Base-by-base conservation (phyloP, 2,888 invertebrate species). In the Sacculina carcini region DNA sequence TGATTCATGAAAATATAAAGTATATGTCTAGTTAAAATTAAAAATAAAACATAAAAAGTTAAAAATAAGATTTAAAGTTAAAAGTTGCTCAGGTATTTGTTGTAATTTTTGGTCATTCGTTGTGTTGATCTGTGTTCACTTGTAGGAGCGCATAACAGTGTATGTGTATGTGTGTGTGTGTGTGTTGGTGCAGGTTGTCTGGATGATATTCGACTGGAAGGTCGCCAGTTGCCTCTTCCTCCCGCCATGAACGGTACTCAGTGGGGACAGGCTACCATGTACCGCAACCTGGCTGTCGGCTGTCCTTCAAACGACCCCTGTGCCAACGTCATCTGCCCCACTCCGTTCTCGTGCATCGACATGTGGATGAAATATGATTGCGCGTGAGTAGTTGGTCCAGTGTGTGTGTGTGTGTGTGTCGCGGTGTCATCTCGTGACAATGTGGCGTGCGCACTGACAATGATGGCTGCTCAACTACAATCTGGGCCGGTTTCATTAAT, bases 341-440 rank as follows among this genome's bases (percentile, higher is more conserved):
- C 83, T 62, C 87, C 85, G 12, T 87, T 89, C 65, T 86, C 86
- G 62, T 94, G 90, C 68, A 82, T 86, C 57, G 92, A 89, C 68
- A 75, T 94, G 14, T 96, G 96, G 94, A 94, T 94, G 66, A 84
- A 86, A 67, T 87, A 89, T 63, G 90, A 92, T 66, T 96, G 96
- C 86, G 87, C 90, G 86, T 96, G 70, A 80, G 86, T 79, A 64
- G 14, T 23, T 2, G 21, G 26, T 9, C 3, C 10, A 4, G 12
- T 21, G 39, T 9, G 21, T 7, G 19, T 6, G 2, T 5, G 16
- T 16, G 38, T 5, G 2, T 3, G 14, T 21, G 23, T 10, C 21
- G 39, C 16, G 21, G 38, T 5, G 10, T 5, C 21, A 38, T 19
- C 10, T 38, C 7, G 19, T 38, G 3, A 7, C 38, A n/a, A n/a